A percentile compares a stretch with the other conserved stretches of the same genome.
Conservation (phyloP, 2,888 invertebrate genomes). For the Dynastes maya region DNA sequence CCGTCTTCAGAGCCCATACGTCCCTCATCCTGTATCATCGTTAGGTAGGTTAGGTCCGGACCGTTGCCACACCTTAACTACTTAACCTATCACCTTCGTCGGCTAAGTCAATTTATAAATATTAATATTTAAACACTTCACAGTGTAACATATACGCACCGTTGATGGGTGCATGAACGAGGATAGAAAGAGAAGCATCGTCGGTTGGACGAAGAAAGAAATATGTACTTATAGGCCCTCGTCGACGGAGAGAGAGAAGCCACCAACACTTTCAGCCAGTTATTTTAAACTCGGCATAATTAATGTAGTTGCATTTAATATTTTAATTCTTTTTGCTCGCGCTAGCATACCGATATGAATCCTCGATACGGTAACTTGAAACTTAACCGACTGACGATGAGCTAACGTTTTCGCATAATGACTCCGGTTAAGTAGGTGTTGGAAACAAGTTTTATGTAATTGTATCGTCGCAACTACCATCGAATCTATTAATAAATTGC, state of each 20-base stretch:
- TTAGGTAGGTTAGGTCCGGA: constrained; percentile 60
- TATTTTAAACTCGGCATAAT: constrained; percentile 59
- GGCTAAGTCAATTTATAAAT: constrained; percentile 69
- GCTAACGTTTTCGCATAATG: constrained; percentile 31
- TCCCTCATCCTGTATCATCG: constrained; percentile 32
- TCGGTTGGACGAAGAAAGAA: neutral
- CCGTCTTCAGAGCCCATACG: constrained; percentile 21
- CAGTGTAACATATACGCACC: constrained; percentile 61
- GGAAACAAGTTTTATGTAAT: constrained; percentile 30
- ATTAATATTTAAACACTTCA: constrained; percentile 68
- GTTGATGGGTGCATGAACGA: constrained; percentile 37
- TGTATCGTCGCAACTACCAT: constrained; percentile 8
- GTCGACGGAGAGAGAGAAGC: constrained; percentile 52
- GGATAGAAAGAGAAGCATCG: neutral
- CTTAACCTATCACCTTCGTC: constrained; percentile 68
- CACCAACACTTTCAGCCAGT: constrained; percentile 58
- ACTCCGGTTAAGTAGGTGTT: constrained; percentile 1
- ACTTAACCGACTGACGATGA: constrained; percentile 26
- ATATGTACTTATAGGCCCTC: neutral
- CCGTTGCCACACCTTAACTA: constrained; percentile 66
- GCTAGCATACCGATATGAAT: constrained; percentile 49
- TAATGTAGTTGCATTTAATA: constrained; percentile 60
- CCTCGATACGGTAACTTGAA: constrained; percentile 48
- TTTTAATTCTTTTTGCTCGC: constrained; percentile 54
- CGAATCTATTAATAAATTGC: constrained; percentile 15